These are phyloP conservation scores for Anastrepha ludens DNA, from an alignment of 1,140 invertebrate species.

Conservation along the genomic window DNA sequence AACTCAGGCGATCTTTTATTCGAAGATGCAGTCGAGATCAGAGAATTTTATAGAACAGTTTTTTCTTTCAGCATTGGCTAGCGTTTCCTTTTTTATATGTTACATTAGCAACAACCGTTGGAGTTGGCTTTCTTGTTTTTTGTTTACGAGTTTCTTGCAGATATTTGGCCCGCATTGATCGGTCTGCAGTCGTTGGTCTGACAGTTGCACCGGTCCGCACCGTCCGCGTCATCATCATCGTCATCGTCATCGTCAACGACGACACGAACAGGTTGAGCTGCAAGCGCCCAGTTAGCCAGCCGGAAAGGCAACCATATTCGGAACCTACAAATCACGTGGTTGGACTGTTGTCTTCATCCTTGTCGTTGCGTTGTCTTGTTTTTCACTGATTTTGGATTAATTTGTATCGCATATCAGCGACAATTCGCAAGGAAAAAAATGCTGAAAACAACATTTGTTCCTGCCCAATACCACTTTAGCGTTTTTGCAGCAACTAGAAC, in stretches of 20 bases:
- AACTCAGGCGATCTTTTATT: background rate
- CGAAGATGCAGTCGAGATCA: background rate
- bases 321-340: conserved; percentile 15
- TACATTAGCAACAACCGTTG: background rate
- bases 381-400: conserved; percentile 39
- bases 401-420: conserved; percentile 1
- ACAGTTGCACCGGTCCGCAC: background rate
- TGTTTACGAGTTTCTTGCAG: background rate
- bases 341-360: conserved; percentile 1
- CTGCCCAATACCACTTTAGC: background rate
- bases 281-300: background rate
- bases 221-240: background rate
- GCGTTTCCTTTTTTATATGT: background rate
- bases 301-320: background rate
- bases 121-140: background rate
- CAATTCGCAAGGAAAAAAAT: background rate
- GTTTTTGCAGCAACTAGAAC: background rate
- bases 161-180: background rate
- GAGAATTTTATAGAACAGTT: background rate
- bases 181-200: background rate
- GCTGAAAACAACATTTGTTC: background rate
- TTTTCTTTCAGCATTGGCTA: background rate
- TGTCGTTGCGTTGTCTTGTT: conserved; percentile 37
- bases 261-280: background rate
- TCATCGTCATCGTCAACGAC: background rate